Percentiles rank a stretch among this genome's conserved stretches.
These are phyloP conservation scores for Enteromius treurensis DNA, from an alignment of 2,797 vertebrate species.

Conservation along the genomic window DNA sequence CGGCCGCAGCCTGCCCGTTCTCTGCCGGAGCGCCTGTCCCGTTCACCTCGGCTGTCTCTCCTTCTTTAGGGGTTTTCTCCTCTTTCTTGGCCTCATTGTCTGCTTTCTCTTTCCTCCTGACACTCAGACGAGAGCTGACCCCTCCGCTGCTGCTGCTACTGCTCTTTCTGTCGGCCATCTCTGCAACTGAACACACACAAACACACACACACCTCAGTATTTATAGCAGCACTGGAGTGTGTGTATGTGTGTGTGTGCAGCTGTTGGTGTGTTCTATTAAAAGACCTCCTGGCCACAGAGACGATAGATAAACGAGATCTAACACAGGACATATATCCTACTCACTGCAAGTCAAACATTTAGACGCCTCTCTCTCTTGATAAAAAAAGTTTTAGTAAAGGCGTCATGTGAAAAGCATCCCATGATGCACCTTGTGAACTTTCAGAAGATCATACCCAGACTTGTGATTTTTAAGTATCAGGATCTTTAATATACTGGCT, in stretches of 20 bases:
- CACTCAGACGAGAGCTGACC: background rate
- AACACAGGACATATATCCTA: background rate
- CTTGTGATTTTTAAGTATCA: too few relatives aligned
- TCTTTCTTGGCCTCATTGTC: slow-evolving; percentile 45
- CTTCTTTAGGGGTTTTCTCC: slow-evolving; percentile 12
- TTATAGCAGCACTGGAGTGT: slow-evolving; percentile 29
- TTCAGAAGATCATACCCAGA: background rate
- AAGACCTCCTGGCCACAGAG: slow-evolving; percentile 29
- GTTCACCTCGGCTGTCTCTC: background rate
- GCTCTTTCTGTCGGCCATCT: slow-evolving; percentile 71
- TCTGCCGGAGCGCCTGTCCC: background rate
- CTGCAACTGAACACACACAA: slow-evolving; percentile 18
- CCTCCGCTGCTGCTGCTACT: slow-evolving; percentile 26
- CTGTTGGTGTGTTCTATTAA: slow-evolving; percentile 27
- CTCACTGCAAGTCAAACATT: background rate
- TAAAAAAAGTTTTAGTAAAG: background rate
- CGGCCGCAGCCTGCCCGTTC: background rate
- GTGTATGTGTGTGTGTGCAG: slow-evolving; percentile 20
- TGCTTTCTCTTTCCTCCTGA: slow-evolving; percentile 64
- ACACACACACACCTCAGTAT: slow-evolving; percentile 32
- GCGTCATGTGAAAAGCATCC: background rate
- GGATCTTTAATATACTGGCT: too few relatives aligned
- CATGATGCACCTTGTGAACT: background rate
- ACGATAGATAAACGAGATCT: slow-evolving; percentile 12
- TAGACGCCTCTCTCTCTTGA: background rate